A percentile compares a stretch with the other conserved stretches of the same genome.
Conservation (phyloP, 2,888 invertebrate genomes). For the Pocota personata region DNA sequence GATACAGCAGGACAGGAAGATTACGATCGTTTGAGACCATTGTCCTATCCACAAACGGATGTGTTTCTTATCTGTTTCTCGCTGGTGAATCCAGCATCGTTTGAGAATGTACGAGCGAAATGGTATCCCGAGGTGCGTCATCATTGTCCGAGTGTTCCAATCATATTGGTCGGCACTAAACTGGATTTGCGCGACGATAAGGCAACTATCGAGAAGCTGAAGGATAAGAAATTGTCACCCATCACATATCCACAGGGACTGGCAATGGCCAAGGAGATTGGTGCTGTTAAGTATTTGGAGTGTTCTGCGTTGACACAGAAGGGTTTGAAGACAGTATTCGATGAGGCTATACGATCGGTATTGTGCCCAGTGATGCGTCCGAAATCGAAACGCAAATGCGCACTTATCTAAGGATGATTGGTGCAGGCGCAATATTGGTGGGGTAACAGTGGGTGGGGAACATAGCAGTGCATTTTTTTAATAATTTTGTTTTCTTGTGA, state of each 20-base stretch:
- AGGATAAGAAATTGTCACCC: slow-evolving; percentile 81
- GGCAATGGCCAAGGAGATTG: slow-evolving; percentile 82
- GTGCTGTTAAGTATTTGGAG: slow-evolving; percentile 81
- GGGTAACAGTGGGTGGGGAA: slow-evolving; percentile 25
- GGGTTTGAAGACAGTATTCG: slow-evolving; percentile 81
- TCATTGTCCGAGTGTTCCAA: slow-evolving; percentile 81
- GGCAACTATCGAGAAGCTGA: slow-evolving; percentile 80
- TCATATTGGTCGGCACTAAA: slow-evolving; percentile 81
- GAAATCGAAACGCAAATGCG: slow-evolving; percentile 77
- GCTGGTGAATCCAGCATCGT: slow-evolving; percentile 81
- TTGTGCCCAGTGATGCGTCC: slow-evolving; percentile 80
- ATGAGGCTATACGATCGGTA: slow-evolving; percentile 81
- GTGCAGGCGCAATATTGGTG: background rate
- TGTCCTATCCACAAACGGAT: slow-evolving; percentile 81
- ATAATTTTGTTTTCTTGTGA: slow-evolving; percentile 28
- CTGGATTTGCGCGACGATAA: slow-evolving; percentile 81
- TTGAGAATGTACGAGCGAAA: slow-evolving; percentile 81
- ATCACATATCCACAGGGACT: slow-evolving; percentile 81
- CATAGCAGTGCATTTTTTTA: slow-evolving; percentile 60
- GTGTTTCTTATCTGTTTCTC: slow-evolving; percentile 81
- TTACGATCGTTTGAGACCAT: slow-evolving; percentile 80
- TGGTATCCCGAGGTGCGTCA: slow-evolving; percentile 82
- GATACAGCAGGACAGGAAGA: slow-evolving; percentile 82
- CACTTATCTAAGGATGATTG: slow-evolving; percentile 46
- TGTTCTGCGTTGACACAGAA: slow-evolving; percentile 81